Percentiles rank a stretch among this genome's conserved stretches.
Conservation (phyloP, 2,888 invertebrate species). For the Aradus depressus region DNA sequence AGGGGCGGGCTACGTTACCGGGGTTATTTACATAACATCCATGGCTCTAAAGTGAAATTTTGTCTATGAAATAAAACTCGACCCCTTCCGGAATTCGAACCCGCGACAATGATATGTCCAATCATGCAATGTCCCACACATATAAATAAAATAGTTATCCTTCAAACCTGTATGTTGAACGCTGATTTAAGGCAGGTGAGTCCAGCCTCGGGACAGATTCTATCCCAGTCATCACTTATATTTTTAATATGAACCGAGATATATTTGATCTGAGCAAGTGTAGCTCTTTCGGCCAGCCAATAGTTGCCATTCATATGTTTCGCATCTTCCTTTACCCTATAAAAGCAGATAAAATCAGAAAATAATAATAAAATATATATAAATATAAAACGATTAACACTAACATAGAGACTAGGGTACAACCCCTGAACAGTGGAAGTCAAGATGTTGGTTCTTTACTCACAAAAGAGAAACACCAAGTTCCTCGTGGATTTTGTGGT, state of each 20-base stretch:
- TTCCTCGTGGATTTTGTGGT: too few species aligned
- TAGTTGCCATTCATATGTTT: constrained; percentile 13
- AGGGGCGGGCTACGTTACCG: too few species aligned
- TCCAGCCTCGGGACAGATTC: constrained; percentile 26
- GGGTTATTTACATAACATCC: too few species aligned
- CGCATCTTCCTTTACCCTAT: constrained; percentile 22
- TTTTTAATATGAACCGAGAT: constrained; percentile 27
- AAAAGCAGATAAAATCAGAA: neutral
- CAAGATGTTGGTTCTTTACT: too few species aligned
- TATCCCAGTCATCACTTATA: constrained; percentile 27
- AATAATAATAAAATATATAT: neutral
- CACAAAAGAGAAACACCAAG: too few species aligned
- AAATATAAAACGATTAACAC: neutral
- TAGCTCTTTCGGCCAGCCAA: constrained; percentile 31
- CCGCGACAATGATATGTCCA: too few species aligned
- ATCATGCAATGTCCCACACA: too few species aligned
- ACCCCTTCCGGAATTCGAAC: too few species aligned
- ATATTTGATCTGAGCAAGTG: constrained; percentile 29
- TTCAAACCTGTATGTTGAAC: constrained; percentile 27
- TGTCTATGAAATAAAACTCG: too few species aligned
- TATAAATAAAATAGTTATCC: neutral
- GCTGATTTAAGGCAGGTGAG: constrained; percentile 28
- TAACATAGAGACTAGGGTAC: too few species aligned
- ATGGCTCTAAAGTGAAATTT: too few species aligned
- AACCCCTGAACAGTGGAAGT: too few species aligned